These are phyloP conservation scores for Sorex maritimensis DNA, from an alignment of 2,797 vertebrate species.

Conservation along the genomic window DNA sequence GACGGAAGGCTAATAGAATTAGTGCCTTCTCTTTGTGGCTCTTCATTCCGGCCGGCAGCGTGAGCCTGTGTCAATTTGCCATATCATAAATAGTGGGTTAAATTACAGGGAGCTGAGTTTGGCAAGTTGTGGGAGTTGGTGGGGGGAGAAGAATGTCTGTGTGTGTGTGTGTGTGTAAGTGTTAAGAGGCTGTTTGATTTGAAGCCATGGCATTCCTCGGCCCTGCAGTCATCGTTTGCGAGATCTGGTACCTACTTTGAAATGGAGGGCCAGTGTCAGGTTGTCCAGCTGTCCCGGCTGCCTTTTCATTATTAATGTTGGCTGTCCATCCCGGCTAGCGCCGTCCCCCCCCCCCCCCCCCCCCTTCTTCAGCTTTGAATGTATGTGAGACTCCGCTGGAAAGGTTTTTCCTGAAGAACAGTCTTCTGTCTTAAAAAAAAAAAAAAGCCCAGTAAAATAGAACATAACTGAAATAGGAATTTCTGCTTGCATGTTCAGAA, in stretches of 20 bases:
- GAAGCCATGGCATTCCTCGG: conserved; percentile 89
- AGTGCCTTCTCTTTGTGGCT: conserved; percentile 71
- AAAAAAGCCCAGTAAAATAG: not conserved
- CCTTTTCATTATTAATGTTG: conserved; percentile 88
- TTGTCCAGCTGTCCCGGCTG: conserved; percentile 89
- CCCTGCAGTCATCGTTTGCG: conserved; percentile 88
- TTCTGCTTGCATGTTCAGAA: conserved; percentile 64
- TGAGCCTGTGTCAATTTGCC: conserved; percentile 86
- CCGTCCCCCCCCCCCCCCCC: not conserved
- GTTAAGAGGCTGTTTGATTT: conserved; percentile 89
- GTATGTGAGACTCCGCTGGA: conserved; percentile 26
- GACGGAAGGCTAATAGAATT: conserved; percentile 68
- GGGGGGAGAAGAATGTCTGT: conserved; percentile 67
- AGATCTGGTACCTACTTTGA: conserved; percentile 90
- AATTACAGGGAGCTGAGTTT: conserved; percentile 84
- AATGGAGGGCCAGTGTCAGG: conserved; percentile 88
- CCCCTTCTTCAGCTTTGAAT: conserved; percentile 67
- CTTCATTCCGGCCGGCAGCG: conserved; percentile 76
- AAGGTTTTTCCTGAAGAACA: conserved; percentile 26
- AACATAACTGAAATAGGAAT: conserved; percentile 58
- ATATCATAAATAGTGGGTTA: conserved; percentile 89
- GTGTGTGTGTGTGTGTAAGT: conserved; percentile 78
- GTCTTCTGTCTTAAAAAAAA: too few relatives aligned
- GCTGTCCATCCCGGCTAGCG: conserved; percentile 75
- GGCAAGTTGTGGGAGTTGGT: conserved; percentile 76